Percentiles rank a stretch among this genome's conserved stretches.
These are phyloP conservation scores for Apeira syringaria DNA, from an alignment of 2,888 invertebrate genomes.

Conservation along the genomic window DNA sequence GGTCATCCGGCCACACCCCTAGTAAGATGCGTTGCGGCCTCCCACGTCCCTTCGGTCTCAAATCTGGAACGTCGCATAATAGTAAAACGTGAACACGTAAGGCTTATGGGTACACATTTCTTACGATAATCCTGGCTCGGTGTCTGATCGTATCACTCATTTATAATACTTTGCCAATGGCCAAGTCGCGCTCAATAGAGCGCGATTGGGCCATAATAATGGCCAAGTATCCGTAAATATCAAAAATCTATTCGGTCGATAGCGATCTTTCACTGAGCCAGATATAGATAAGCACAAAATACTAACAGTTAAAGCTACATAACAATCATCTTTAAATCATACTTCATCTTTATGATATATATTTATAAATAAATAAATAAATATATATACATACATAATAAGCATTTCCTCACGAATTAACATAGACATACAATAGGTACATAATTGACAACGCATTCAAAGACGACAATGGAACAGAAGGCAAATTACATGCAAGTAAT, in stretches of 20 bases:
- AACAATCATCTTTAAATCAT: neutral
- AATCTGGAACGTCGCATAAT: slow-evolving; percentile 85
- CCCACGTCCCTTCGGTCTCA: slow-evolving; percentile 95
- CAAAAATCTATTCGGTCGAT: neutral
- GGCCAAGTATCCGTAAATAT: too few species aligned
- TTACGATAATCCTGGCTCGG: slow-evolving; percentile 5
- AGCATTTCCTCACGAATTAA: slow-evolving; percentile 1
- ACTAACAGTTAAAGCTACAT: slow-evolving; percentile 1
- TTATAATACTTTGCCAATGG: too few species aligned
- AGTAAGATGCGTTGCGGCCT: slow-evolving; percentile 95
- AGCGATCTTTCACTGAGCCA: slow-evolving; percentile 2
- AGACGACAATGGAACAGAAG: slow-evolving; percentile 3
- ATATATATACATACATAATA: slow-evolving; percentile 1
- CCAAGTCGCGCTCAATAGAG: too few species aligned
- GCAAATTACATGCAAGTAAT: slow-evolving; percentile 21
- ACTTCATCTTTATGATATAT: neutral
- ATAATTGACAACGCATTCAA: neutral
- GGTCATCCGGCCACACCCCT: slow-evolving; percentile 97
- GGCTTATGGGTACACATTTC: slow-evolving; percentile 21
- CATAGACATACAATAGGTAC: neutral
- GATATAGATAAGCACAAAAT: neutral
- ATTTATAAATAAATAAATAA: too few species aligned
- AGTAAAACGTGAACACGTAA: slow-evolving; percentile 77
- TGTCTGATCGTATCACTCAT: slow-evolving; percentile 4
- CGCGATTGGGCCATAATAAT: too few species aligned